These are phyloP conservation scores for Micronycteris hirsuta DNA, from an alignment of 2,113 vertebrate species.

Conservation along the genomic window DNA sequence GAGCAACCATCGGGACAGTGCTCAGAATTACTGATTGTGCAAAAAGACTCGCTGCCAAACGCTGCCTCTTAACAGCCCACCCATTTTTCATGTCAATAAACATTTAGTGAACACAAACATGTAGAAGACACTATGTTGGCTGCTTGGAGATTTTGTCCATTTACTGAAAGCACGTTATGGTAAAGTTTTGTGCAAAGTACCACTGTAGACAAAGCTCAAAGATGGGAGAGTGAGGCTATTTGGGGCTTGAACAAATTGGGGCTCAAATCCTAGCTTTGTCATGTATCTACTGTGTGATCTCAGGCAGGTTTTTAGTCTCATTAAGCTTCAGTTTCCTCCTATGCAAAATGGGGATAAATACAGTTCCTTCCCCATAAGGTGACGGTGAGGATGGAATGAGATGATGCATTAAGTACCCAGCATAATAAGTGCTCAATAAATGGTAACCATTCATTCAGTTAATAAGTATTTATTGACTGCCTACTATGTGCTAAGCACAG, in stretches of 20 bases:
- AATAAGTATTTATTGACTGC: not conserved
- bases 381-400: not conserved
- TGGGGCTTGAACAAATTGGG: not conserved
- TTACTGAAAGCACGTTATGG: not conserved
- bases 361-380: not conserved
- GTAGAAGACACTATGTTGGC: not conserved
- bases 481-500: not conserved
- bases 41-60: slow-evolving; percentile 2
- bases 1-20: not conserved
- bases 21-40: slow-evolving; percentile 17
- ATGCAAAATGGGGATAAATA: slow-evolving; percentile 4
- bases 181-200: not conserved
- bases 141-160: not conserved
- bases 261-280: not conserved
- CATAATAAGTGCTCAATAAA: not conserved
- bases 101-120: not conserved
- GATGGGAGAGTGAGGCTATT: not conserved
- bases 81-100: slow-evolving; percentile 6
- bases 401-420: not conserved
- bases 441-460: not conserved
- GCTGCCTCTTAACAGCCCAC: not conserved
- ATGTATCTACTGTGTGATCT: not conserved
- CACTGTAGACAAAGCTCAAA: not conserved
- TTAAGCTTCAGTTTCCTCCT: slow-evolving; percentile 2
- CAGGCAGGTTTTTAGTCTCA: not conserved